phyloP scores from a whole-genome alignment of 2,113 vertebrate genomes.

The Lampris incognitus region DNA sequence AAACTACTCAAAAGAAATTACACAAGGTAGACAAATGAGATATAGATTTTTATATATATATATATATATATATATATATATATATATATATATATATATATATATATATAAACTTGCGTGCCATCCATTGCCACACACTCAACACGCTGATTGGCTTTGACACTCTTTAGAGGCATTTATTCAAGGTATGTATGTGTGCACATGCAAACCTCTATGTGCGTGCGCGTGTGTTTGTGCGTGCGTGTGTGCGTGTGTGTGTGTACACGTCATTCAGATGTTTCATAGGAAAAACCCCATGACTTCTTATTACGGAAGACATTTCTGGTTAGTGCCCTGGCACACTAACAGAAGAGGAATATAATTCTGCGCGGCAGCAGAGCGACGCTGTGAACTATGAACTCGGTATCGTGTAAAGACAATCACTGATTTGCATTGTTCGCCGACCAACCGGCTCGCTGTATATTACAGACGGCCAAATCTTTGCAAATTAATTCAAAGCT shows the following conservation, averaged over 20 bases:
- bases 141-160: constrained; percentile 52
- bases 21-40: constrained; percentile 44
- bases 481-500: too few relatives aligned
- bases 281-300: constrained; percentile 26
- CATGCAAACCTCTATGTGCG: constrained; percentile 17
- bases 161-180: constrained; percentile 20
- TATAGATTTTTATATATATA: too few relatives aligned
- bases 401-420: too few relatives aligned
- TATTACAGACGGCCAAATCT: too few relatives aligned
- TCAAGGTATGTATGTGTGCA: constrained; percentile 16
- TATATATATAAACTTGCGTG: constrained; percentile 75
- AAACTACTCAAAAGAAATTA: constrained; percentile 41
- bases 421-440: too few relatives aligned
- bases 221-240: constrained; percentile 20
- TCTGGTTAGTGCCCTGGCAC: neutral
- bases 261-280: constrained; percentile 4
- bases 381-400: too few relatives aligned
- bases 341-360: neutral
- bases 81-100: neutral
- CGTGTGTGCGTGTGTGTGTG: constrained; percentile 1
- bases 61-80: too few relatives aligned
- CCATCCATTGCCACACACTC: constrained; percentile 48
- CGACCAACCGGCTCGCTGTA: too few relatives aligned
- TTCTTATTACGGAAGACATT: constrained; percentile 4
- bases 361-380: too few relatives aligned